Percentiles rank a stretch among this genome's conserved stretches.
phyloP scores from a whole-genome alignment of 2,888 invertebrate species.

The Agelastica alni region DNA sequence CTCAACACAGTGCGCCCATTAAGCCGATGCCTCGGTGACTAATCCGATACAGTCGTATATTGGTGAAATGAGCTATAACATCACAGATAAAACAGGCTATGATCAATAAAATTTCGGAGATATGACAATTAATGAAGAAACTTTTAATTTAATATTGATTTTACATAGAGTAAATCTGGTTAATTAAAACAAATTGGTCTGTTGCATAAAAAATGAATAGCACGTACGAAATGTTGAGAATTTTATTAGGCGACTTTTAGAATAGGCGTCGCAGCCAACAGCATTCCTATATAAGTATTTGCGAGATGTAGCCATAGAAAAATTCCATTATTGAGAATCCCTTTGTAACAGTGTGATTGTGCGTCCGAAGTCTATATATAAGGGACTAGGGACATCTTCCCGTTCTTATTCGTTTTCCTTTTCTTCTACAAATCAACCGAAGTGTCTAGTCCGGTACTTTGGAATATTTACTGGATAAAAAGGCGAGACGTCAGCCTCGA shows the following conservation, averaged over 20 bases:
- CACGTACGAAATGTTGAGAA: too few species aligned
- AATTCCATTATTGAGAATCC: slow-evolving; percentile 34
- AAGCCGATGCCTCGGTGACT: too few species aligned
- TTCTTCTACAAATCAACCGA: slow-evolving; percentile 33
- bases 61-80: too few species aligned
- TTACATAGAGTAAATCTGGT: too few species aligned
- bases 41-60: too few species aligned
- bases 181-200: too few species aligned
- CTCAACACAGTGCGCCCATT: too few species aligned
- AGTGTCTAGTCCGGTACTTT: slow-evolving; percentile 55
- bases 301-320: slow-evolving; percentile 14
- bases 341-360: slow-evolving; percentile 41
- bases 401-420: slow-evolving; percentile 24
- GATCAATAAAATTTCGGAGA: too few species aligned
- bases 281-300: slow-evolving; percentile 15
- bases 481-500: slow-evolving; percentile 37
- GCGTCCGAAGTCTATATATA: slow-evolving; percentile 33
- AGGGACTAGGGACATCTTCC: slow-evolving; percentile 29
- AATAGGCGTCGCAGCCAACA: neutral
- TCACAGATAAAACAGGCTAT: too few species aligned
- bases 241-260: neutral
- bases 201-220: too few species aligned
- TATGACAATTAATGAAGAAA: too few species aligned
- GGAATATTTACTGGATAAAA: slow-evolving; percentile 53
- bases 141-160: too few species aligned